These are phyloP conservation scores for Tapirus terrestris DNA, from an alignment of 2,113 vertebrate species.

Conservation along the genomic window DNA sequence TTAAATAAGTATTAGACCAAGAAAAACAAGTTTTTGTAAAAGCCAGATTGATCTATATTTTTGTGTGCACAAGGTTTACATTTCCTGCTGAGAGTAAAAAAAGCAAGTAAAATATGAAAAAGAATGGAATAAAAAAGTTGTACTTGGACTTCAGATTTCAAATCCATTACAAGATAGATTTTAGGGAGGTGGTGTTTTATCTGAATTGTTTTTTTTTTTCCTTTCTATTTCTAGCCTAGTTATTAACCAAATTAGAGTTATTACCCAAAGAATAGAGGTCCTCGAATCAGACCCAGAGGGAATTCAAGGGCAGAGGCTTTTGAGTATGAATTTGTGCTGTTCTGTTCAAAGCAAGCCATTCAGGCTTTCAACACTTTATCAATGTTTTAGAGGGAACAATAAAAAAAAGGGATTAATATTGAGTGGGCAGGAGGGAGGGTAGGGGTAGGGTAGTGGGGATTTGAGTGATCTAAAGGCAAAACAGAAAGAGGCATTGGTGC, in stretches of 20 bases:
- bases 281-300: constrained; percentile 48
- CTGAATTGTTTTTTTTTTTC: constrained; percentile 37
- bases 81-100: constrained; percentile 39
- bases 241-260: constrained; percentile 80
- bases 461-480: neutral
- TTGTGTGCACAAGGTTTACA: constrained; percentile 1
- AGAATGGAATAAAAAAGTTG: neutral
- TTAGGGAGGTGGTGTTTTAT: constrained; percentile 40
- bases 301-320: constrained; percentile 46
- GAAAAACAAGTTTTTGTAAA: constrained; percentile 18
- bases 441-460: neutral
- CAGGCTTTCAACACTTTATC: constrained; percentile 2
- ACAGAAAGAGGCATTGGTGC: neutral
- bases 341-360: constrained; percentile 54
- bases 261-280: constrained; percentile 66
- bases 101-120: constrained; percentile 31
- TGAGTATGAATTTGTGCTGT: constrained; percentile 46
- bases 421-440: neutral
- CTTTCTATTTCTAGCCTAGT: constrained; percentile 54
- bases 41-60: neutral
- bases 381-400: neutral
- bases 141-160: constrained; percentile 56
- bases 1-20: constrained; percentile 69
- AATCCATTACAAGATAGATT: constrained; percentile 54
- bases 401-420: neutral